Conservation (phyloP, 2,797 vertebrate species). For the Oreochromis mossambicus region DNA sequence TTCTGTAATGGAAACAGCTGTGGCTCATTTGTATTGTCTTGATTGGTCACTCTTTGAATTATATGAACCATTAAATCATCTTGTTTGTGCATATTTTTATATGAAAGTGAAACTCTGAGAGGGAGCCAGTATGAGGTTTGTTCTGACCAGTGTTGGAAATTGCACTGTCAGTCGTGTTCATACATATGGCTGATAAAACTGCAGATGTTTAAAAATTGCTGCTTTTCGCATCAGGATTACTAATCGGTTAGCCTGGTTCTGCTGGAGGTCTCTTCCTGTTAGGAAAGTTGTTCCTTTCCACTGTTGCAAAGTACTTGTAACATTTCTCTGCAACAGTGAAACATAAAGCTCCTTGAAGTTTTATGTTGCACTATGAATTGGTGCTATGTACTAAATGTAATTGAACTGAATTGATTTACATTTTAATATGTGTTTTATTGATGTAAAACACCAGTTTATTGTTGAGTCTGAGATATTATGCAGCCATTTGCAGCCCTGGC, state of each 20-base stretch:
- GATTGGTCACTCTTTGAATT: not conserved
- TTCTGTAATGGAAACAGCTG: constrained; percentile 2
- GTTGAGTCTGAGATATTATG: not conserved
- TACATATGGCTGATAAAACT: not conserved
- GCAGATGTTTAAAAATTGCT: not conserved
- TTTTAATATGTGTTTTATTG: not conserved
- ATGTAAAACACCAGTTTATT: not conserved
- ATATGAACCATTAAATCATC: not conserved
- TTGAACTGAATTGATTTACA: not conserved
- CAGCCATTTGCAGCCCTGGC: not conserved
- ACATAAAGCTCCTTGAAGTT: not conserved
- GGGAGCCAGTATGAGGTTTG: not conserved
- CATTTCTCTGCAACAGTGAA: not conserved
- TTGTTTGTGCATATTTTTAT: not conserved
- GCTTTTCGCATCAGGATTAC: accelerated
- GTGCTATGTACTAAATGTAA: not conserved
- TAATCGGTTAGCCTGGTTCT: not conserved
- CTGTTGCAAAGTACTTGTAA: not conserved
- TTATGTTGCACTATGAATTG: not conserved
- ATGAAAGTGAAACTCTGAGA: not conserved
- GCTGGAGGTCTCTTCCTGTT: not conserved
- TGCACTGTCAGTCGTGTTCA: not conserved
- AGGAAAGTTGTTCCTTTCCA: not conserved
- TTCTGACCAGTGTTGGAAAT: not conserved
- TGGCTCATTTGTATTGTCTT: not conserved